Conservation (phyloP, 2,888 invertebrate genomes). For the Phengaris arion region DNA sequence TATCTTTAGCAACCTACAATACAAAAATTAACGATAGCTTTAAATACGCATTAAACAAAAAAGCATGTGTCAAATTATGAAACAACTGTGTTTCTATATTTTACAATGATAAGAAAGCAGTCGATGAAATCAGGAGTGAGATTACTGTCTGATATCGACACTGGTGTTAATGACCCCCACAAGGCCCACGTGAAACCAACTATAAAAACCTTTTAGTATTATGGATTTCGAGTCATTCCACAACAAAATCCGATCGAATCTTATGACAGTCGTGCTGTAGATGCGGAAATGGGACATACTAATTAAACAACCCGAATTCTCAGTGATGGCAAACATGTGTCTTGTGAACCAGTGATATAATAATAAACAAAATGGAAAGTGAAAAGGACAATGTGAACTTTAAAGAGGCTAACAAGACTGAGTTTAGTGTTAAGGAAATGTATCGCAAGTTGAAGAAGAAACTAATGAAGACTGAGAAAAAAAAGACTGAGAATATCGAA, state of each 20-base stretch:
- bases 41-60: slow-evolving; percentile 18
- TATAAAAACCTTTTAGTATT: slow-evolving; percentile 75
- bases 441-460: slow-evolving; percentile 72
- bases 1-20: not conserved
- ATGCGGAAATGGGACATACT: slow-evolving; percentile 31
- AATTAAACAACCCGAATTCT: slow-evolving; percentile 42
- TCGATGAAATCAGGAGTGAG: slow-evolving; percentile 62
- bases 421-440: slow-evolving; percentile 75
- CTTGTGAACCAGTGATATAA: slow-evolving; percentile 48
- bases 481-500: slow-evolving; percentile 64
- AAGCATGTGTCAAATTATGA: slow-evolving; percentile 30
- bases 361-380: slow-evolving; percentile 66
- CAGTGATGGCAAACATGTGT: slow-evolving; percentile 49
- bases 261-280: slow-evolving; percentile 58
- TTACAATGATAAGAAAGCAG: slow-evolving; percentile 35
- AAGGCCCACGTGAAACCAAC: slow-evolving; percentile 67
- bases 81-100: slow-evolving; percentile 24
- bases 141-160: slow-evolving; percentile 69
- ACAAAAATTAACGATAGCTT: not conserved
- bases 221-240: slow-evolving; percentile 67
- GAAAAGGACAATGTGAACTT: slow-evolving; percentile 70
- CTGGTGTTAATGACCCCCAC: slow-evolving; percentile 69
- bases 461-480: slow-evolving; percentile 73
- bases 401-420: slow-evolving; percentile 59
- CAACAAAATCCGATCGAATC: slow-evolving; percentile 68